A percentile compares a stretch with the other conserved stretches of the same genome.
These are phyloP conservation scores for Sitta carolinensis DNA, from an alignment of 2,797 vertebrate genomes.

Conservation along the genomic window DNA sequence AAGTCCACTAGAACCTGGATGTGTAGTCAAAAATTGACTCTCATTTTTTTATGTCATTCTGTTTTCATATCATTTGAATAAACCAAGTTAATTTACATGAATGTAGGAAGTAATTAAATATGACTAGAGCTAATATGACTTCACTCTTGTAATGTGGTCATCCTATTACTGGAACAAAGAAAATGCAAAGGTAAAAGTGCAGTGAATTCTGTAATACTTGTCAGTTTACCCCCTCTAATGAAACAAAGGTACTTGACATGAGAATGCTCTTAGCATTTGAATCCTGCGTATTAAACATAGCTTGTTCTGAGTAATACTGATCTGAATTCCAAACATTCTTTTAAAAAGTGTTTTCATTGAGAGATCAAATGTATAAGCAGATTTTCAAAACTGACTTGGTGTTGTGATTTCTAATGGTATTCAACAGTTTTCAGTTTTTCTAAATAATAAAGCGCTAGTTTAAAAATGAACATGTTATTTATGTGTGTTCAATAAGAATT, in stretches of 20 bases:
- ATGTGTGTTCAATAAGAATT: neutral
- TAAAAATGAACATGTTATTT: neutral
- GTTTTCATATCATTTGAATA: neutral
- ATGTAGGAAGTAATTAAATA: neutral
- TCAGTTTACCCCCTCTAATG: conserved; percentile 21
- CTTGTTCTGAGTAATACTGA: conserved; percentile 32
- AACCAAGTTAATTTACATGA: neutral
- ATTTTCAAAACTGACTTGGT: conserved; percentile 54
- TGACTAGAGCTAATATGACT: neutral
- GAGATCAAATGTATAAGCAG: conserved; percentile 38
- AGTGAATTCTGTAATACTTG: neutral
- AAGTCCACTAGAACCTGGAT: neutral
- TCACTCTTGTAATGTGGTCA: neutral
- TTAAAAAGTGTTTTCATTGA: conserved; percentile 25
- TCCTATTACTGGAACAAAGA: neutral
- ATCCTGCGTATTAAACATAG: conserved; percentile 41
- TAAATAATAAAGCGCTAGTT: neutral
- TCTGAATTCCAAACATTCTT: conserved; percentile 60
- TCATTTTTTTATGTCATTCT: neutral
- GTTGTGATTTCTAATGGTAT: conserved; percentile 6
- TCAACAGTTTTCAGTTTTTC: conserved; percentile 1
- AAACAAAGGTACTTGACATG: conserved; percentile 43
- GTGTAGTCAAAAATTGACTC: neutral
- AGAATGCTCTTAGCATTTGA: conserved; percentile 51
- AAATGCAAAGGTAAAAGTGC: neutral